Percentiles rank a stretch among this genome's conserved stretches.
Evolutionary conservation across 2,888 invertebrate species (phyloP).

Genomic region (Synergus gifuensis): DNA sequence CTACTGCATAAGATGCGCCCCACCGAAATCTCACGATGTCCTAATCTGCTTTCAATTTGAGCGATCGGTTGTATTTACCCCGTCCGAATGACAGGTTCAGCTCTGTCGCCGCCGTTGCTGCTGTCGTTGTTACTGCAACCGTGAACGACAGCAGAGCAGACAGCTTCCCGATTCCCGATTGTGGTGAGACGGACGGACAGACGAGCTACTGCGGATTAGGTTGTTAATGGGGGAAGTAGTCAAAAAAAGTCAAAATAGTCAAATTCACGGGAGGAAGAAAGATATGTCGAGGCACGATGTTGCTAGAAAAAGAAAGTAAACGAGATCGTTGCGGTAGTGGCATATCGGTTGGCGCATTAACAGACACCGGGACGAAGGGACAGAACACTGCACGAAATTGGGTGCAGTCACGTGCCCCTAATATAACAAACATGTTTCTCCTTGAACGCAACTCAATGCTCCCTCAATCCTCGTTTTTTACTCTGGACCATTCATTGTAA

Average conservation of each 20-base stretch:
- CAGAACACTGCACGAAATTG: constrained; percentile 42
- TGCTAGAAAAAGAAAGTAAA: constrained; percentile 55
- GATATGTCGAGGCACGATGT: constrained; percentile 68
- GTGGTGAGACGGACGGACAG: not conserved
- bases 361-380: constrained; percentile 42
- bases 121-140: constrained; percentile 39
- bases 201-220: not conserved
- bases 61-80: not conserved
- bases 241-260: not conserved
- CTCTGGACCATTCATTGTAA: constrained; percentile 44
- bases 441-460: constrained; percentile 45
- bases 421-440: constrained; percentile 44
- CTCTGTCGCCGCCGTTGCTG: too few species aligned
- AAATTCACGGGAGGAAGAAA: constrained; percentile 45
- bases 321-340: constrained; percentile 47
- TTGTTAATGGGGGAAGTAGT: not conserved
- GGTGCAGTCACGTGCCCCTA: constrained; percentile 65
- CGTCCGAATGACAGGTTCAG: constrained; percentile 24
- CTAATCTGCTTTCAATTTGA: constrained; percentile 14
- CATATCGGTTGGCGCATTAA: constrained; percentile 58
- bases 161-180: not conserved
- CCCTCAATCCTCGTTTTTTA: constrained; percentile 47
- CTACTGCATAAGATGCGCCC: constrained; percentile 42
- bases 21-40: constrained; percentile 30
- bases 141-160: constrained; percentile 29